Conservation (phyloP, 2,888 invertebrate species). For the Drosophila formosana region DNA sequence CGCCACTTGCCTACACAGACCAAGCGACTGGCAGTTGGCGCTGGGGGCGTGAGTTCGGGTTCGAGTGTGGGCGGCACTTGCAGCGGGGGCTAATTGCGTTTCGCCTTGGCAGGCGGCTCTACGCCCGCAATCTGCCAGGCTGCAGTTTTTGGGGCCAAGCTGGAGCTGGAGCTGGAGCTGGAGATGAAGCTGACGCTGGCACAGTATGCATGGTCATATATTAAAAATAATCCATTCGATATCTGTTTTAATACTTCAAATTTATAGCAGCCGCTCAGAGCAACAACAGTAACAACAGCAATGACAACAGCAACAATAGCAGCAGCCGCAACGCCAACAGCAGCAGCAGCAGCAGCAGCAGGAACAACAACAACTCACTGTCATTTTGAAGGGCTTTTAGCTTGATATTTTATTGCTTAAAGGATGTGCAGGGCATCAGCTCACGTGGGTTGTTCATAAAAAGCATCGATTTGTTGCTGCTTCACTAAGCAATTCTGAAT, state of each 20-base stretch:
- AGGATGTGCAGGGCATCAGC: conserved; percentile 58
- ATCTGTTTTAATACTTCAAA: conserved; percentile 78
- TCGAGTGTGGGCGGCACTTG: conserved; percentile 45
- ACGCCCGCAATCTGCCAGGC: conserved; percentile 48
- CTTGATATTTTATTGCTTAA: conserved; percentile 77
- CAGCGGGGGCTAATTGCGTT: conserved; percentile 70
- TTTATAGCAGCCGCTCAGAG: conserved; percentile 69
- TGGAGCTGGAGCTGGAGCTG: conserved; percentile 4
- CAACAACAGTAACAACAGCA: conserved; percentile 43
- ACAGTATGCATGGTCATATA: conserved; percentile 70
- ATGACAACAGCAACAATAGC: conserved; percentile 27
- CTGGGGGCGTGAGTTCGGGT: neutral
- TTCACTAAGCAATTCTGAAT: neutral
- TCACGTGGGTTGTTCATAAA: conserved; percentile 45
- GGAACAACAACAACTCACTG: conserved; percentile 53
- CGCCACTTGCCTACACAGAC: conserved; percentile 52
- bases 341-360: conserved; percentile 22
- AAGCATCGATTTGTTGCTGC: neutral
- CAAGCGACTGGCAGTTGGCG: neutral
- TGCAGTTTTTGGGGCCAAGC: conserved; percentile 58
- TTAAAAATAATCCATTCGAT: conserved; percentile 79
- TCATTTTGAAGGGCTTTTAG: conserved; percentile 77
- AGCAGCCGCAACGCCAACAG: conserved; percentile 31
- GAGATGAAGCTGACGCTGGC: conserved; percentile 18
- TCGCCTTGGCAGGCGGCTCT: conserved; percentile 60